Conservation (phyloP, 35 echinoderm and acorn worm species). For the Hemicentrotus pulcherrimus region DNA sequence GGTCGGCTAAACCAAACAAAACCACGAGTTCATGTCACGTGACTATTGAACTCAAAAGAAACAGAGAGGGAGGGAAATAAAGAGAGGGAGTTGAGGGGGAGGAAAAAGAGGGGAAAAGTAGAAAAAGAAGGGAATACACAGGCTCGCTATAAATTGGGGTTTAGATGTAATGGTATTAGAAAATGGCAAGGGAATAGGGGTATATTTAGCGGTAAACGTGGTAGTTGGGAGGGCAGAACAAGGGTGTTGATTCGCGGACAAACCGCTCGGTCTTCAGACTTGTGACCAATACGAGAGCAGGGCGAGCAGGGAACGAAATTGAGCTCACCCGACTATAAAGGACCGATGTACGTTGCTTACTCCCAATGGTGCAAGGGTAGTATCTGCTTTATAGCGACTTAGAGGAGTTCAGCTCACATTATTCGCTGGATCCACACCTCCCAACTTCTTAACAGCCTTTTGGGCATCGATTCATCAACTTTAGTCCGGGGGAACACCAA, state of each 20-base stretch:
- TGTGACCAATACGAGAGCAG: slow-evolving; percentile 33
- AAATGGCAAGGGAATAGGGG: slow-evolving; percentile 20
- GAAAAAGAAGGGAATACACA: neutral
- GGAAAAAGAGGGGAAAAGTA: neutral
- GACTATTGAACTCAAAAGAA: neutral
- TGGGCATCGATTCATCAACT: slow-evolving; percentile 9
- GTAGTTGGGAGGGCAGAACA: slow-evolving; percentile 32
- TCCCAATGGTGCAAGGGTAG: neutral
- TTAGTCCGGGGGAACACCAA: neutral
- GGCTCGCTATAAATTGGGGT: neutral
- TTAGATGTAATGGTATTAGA: slow-evolving; percentile 29
- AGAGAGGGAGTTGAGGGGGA: neutral
- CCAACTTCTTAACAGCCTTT: neutral
- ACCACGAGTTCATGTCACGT: slow-evolving; percentile 5
- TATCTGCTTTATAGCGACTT: neutral
- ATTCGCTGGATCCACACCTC: neutral
- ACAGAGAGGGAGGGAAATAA: neutral
- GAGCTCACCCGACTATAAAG: neutral
- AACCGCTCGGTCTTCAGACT: slow-evolving; percentile 23
- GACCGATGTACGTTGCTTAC: neutral
- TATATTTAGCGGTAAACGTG: neutral
- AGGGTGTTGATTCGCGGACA: slow-evolving; percentile 45
- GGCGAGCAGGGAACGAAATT: neutral
- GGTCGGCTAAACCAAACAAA: slow-evolving; percentile 30
- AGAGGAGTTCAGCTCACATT: neutral